Conservation (phyloP, 2,113 vertebrate species). For the Sinocyclocheilus rhinocerous region DNA sequence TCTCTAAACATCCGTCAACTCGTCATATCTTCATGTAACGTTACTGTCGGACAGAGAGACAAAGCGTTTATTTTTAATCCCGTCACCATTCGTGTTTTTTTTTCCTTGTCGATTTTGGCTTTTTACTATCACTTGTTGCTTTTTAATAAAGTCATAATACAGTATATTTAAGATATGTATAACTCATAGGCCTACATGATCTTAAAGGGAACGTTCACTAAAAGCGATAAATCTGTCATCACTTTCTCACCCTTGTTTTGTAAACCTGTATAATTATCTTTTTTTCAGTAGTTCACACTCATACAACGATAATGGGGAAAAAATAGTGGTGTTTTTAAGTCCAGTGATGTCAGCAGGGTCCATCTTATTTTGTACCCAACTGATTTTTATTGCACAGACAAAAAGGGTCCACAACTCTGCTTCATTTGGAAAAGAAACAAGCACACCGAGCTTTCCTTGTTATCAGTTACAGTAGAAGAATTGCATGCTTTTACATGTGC, state of each 20-base stretch:
- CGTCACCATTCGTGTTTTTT: not conserved
- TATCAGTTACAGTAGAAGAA: not conserved
- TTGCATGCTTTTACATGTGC: conserved; percentile 11
- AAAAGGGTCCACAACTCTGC: not conserved
- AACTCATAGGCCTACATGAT: not conserved
- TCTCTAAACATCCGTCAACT: not conserved
- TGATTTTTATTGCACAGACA: not conserved
- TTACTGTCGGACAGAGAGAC: not conserved
- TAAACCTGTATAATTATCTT: not conserved
- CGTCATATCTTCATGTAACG: not conserved
- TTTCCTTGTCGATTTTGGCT: not conserved
- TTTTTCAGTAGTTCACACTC: not conserved
- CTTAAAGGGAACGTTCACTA: not conserved
- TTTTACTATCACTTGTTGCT: not conserved
- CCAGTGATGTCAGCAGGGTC: not conserved
- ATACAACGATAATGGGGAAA: not conserved
- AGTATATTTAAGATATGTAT: not conserved
- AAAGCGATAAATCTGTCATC: not conserved
- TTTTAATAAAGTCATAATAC: not conserved
- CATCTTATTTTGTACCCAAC: not conserved
- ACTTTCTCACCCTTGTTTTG: not conserved
- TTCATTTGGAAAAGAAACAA: not conserved
- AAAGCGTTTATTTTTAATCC: not conserved
- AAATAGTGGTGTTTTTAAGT: not conserved
- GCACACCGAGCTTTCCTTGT: not conserved